Base-by-base conservation (phyloP, 2,888 invertebrate species). In the Lymantria dispar region DNA sequence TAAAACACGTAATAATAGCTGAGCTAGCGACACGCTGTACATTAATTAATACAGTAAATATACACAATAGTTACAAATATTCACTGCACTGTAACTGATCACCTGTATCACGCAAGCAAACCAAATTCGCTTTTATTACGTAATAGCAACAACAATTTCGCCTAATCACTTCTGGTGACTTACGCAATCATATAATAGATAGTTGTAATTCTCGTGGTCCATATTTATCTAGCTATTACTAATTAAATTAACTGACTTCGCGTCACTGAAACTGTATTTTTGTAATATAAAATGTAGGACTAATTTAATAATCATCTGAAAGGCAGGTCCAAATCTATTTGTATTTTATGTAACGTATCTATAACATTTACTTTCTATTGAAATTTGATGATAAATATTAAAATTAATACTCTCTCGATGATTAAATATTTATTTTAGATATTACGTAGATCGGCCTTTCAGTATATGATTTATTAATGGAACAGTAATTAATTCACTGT, bases 231-330 rank as follows among this genome's bases (percentile, higher is more conserved):
- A 10, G 33, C 9, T 33, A 10, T 33, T 33, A 33, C 10, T 33
- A 33, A 33, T 33, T 33, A 33, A 33, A 33, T 33, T 10, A 33
- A 10, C 10, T 8, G 33, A 10, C 33, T 33, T 10, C 8, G 33
- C 33, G 9, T 33, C 33, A 7, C 33, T 33, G 33, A 22, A 1
- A 33, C 33, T 33, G 10, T 33, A 33, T 33, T 33, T 33, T 10
- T 33, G 44, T 58, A 48, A 53, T 40, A 13, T 48, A 47, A 44
- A 47, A 33, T 33, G 8, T 56, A 48, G 49, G 54, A 50, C 48
- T 58, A 33, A 33, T 33, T 33, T 33, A 10, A 33, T 10, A 33
- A 33, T 1, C 3, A 33, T 33, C 10, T 22, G 22, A 33, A 33
- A 33, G 33, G 10, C 33, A 33, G 33, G 2, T 33, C 33, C 1